Base-by-base conservation (phyloP, 2,113 vertebrate genomes). In the Malurus elegans region DNA sequence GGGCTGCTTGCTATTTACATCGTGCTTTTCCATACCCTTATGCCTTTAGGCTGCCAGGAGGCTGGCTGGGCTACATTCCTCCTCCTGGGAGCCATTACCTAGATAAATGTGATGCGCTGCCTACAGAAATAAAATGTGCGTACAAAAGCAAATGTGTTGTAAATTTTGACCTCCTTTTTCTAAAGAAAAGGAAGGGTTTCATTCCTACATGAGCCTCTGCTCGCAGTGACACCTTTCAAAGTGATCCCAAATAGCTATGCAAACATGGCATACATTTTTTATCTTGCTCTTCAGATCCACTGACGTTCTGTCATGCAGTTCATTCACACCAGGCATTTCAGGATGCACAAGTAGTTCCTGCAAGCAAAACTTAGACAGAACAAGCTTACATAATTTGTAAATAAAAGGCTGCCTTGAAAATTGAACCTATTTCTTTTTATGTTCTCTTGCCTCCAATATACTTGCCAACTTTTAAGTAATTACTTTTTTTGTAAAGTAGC, bases 121-220 rank as follows among this genome's bases (percentile, higher is more conserved):
- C 2, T 75, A 67, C 61, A 87, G 87, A 69, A 96, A 91, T 84
- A 79, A 51, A 91, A 85, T 80, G 47, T 21, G 56, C 50, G 0
- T 87, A 91, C 48, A 60, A 66, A 92, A 97, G 80, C 71, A 96
- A 91, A 79, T 7, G 21, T 48, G 38, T 79, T 92, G 75, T 86
- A 91, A 96, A 93, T 95, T 88, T 70, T 94, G 67, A 93, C 86
- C 93, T 93, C 75, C 20, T 97, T 95, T 95, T 67, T 31, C 47
- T 83, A 12, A 75, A 53, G n/a, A 4, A 54, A 75, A 90, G 44
- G 36, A 79, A 25, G 14, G 4, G 17, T 8, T 87, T 84, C 12
- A 0, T 91, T 90, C 88, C 79, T 94, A 8, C 29, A 8, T 42
- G 48, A 89, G 66, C 75, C 56, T 93, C 92, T 88, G 88, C 10